Percentiles rank a stretch among this genome's conserved stretches.
Evolutionary conservation across 1,140 invertebrate species (phyloP).

Genomic region (Acyrthosiphon pisum): DNA sequence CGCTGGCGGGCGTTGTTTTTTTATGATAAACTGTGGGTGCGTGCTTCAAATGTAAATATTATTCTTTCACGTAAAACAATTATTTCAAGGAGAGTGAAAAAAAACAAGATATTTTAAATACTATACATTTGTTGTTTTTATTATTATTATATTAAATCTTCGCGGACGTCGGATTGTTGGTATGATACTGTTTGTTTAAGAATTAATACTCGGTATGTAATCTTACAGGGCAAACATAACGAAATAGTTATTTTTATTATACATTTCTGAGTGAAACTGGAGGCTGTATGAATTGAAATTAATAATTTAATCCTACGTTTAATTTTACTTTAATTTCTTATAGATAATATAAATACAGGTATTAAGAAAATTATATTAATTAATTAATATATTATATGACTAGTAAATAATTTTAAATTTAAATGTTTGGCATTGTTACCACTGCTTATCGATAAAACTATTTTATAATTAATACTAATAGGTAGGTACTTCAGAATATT

Average conservation of each 20-base stretch:
- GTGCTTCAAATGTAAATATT: slow-evolving; percentile 56
- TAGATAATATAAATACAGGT: neutral
- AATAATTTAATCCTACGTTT: neutral
- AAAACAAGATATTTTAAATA: slow-evolving; percentile 26
- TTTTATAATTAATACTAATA: neutral
- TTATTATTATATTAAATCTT: slow-evolving; percentile 18
- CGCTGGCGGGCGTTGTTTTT: slow-evolving; percentile 44
- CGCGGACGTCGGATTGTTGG: neutral
- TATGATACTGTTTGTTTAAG: slow-evolving; percentile 5
- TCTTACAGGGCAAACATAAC: neutral
- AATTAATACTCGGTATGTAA: neutral
- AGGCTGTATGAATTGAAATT: neutral
- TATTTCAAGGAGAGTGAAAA: slow-evolving; percentile 10
- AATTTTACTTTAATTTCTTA: neutral
- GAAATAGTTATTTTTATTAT: neutral
- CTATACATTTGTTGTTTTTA: neutral
- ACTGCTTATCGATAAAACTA: neutral
- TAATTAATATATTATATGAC: neutral
- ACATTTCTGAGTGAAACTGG: neutral
- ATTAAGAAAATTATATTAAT: neutral
- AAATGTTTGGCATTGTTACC: neutral
- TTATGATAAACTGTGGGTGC: slow-evolving; percentile 54
- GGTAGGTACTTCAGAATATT: neutral
- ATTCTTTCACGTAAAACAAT: slow-evolving; percentile 51
- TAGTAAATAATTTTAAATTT: neutral